Evolutionary conservation across 2,888 invertebrate species (phyloP), one percentile per base, ranked within the genome.

Genomic region (Dasypolia templi): DNA sequence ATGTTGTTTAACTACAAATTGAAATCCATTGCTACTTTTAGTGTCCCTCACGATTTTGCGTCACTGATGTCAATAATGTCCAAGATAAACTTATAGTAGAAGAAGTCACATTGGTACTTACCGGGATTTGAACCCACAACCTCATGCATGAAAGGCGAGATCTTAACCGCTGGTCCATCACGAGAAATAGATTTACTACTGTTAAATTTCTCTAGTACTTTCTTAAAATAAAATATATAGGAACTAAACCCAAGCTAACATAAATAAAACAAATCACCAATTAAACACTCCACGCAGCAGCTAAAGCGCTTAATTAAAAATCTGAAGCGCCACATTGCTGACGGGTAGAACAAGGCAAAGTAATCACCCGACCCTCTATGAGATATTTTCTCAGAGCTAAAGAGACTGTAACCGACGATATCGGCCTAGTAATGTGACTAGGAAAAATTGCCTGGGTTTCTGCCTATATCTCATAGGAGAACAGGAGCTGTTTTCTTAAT

Each of bases 401-500:
- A 78, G 58, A 73, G 82, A 82, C 82, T 46, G 29, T 55, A 42
- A 87, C 65, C 46, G 51, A 87, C 69, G 79, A 75, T 79, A 76
- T 77, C 76, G 79, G 51, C 63, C 82, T 35, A 72, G 72, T 75
- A 79, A 75, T 74, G 74, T 71, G 87, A 87, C 88, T 75, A 12
- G 64, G 83, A 87, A 69, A 79, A 72, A 87, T 87, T 32, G 51
- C 39, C 69, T 49, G 56, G 35, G 46, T 12, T 32, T 22, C 61
- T 42, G 65, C 39, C 72, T 46, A 69, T 83, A 77, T 64, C 68
- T 87, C 81, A 80, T 76, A 72, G 62, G 56, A 68, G 56, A 75
- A 83, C 85, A 63, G 87, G 29, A 87, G 87, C 87, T 82, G 86
- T 87, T 72, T 56, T 56, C 75, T 81, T 86, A 87, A 86, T 83